A percentile compares a stretch with the other conserved stretches of the same genome.
Evolutionary conservation across 64 coral and sea anemone genomes (phyloP).

Genomic region (Montipora sp.): DNA sequence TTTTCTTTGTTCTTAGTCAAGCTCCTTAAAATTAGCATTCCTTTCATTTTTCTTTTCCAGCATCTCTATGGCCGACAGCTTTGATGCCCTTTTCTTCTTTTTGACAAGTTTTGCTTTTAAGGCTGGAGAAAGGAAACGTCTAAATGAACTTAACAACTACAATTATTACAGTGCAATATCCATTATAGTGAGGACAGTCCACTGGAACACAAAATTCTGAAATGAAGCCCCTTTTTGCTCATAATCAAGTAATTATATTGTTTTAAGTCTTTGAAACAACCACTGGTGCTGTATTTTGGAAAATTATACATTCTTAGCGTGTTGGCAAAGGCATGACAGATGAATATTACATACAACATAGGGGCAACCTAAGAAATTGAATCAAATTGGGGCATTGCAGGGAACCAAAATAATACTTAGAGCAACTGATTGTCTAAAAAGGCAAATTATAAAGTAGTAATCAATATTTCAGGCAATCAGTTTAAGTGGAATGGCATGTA

Average conservation of each 20-base stretch:
- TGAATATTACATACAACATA: background rate
- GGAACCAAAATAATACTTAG: conserved; percentile 9
- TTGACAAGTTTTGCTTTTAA: conserved; percentile 2
- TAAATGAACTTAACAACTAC: background rate
- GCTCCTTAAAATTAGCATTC: conserved; percentile 12
- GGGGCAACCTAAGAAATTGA: background rate
- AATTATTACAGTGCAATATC: background rate
- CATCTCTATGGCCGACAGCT: background rate
- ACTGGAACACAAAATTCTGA: conserved; percentile 4
- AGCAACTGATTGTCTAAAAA: background rate
- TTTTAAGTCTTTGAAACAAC: conserved; percentile 9
- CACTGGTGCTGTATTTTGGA: background rate
- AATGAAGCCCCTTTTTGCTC: background rate
- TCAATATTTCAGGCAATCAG: conserved; percentile 22
- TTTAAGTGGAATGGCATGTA: background rate
- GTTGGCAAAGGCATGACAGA: background rate
- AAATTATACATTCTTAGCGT: background rate
- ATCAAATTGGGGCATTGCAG: background rate
- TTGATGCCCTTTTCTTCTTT: conserved; percentile 11
- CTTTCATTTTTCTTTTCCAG: conserved; percentile 20
- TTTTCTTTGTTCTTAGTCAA: conserved; percentile 10
- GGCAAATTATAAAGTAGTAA: background rate
- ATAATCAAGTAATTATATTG: background rate
- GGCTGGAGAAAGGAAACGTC: conserved; percentile 10
- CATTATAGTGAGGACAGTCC: background rate